These are phyloP conservation scores for Scortum barcoo DNA, from an alignment of 2,113 vertebrate genomes.

Conservation along the genomic window DNA sequence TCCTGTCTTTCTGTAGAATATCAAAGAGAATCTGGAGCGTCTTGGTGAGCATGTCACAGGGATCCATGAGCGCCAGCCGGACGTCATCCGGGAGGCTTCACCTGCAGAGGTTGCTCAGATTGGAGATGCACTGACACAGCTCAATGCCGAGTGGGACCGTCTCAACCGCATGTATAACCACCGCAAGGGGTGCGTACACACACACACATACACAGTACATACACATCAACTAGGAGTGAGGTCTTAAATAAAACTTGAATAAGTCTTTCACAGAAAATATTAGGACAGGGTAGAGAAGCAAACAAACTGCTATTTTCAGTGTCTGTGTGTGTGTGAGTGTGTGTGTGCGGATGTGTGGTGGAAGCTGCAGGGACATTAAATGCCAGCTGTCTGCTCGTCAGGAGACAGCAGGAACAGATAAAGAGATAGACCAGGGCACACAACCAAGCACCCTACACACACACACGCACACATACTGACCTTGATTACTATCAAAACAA, in stretches of 20 bases:
- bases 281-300: neutral
- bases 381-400: constrained; percentile 43
- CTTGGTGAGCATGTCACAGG: constrained; percentile 89
- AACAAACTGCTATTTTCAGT: constrained; percentile 16
- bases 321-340: neutral
- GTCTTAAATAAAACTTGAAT: neutral
- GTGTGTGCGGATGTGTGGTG: constrained; percentile 16
- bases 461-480: constrained; percentile 44
- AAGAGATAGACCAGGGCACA: constrained; percentile 33
- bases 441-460: constrained; percentile 21
- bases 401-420: constrained; percentile 45
- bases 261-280: neutral
- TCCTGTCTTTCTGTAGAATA: constrained; percentile 80
- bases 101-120: constrained; percentile 90
- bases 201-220: no score
- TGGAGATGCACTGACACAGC: constrained; percentile 88
- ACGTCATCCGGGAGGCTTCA: constrained; percentile 89
- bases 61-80: constrained; percentile 92
- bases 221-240: rapidly evolving
- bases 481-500: constrained; percentile 57
- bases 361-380: constrained; percentile 39
- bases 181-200: constrained; percentile 88
- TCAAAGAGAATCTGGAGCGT: constrained; percentile 91
- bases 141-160: constrained; percentile 94
- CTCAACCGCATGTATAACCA: constrained; percentile 93